Evolutionary conservation across 2,888 invertebrate genomes (phyloP).

Genomic region (Laothoe populi): DNA sequence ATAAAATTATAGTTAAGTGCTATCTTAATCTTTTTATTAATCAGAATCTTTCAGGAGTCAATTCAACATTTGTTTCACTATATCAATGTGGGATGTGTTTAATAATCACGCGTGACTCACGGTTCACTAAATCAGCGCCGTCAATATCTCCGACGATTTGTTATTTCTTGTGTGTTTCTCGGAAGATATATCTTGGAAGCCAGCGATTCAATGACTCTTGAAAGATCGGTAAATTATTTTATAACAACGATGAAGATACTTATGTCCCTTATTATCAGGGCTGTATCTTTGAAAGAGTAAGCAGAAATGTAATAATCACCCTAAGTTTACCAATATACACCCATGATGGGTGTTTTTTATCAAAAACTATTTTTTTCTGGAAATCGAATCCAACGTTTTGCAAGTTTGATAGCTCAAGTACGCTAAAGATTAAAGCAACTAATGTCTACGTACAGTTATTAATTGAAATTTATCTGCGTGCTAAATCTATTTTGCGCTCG

Average conservation of each 20-base stretch:
- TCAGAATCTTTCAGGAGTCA: not conserved
- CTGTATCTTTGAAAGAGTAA: too few species aligned
- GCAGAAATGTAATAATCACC: too few species aligned
- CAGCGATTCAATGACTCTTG: conserved; percentile 1
- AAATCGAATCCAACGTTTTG: too few species aligned
- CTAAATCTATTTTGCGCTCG: too few species aligned
- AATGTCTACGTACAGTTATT: too few species aligned
- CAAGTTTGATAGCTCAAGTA: too few species aligned
- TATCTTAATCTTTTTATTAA: not conserved
- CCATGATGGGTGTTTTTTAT: too few species aligned
- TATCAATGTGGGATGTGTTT: not conserved
- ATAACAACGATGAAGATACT: not conserved
- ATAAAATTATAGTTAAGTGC: too few species aligned
- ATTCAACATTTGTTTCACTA: not conserved
- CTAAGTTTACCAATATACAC: too few species aligned
- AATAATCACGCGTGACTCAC: not conserved
- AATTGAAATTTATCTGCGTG: too few species aligned
- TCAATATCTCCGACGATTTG: conserved; percentile 4
- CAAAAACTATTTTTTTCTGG: too few species aligned
- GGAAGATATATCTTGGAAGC: not conserved
- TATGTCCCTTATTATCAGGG: not conserved
- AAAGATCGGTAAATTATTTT: not conserved
- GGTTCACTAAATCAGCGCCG: not conserved
- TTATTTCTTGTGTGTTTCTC: not conserved
- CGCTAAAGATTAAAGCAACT: too few species aligned